Percentiles rank a stretch among this genome's conserved stretches.
Evolutionary conservation across 2,797 vertebrate species (phyloP).

Genomic region (Erpetoichthys calabaricus): DNA sequence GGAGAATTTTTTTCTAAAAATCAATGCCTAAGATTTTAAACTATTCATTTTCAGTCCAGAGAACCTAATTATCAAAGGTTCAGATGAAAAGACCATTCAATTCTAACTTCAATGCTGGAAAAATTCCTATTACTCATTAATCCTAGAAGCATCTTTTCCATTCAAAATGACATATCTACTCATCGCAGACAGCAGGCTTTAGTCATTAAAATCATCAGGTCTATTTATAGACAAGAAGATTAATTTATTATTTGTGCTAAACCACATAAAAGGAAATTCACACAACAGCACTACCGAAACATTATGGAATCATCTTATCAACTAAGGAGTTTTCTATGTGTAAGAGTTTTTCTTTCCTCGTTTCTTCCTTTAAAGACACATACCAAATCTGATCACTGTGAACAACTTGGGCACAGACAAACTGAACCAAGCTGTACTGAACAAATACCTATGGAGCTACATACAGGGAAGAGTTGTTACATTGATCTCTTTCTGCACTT

Average conservation of each 20-base stretch:
- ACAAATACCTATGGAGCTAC: no score
- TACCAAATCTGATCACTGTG: no score
- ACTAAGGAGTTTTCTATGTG: no score
- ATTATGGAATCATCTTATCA: slow-evolving; percentile 30
- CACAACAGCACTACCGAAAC: slow-evolving; percentile 69
- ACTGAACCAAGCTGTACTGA: no score
- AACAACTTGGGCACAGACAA: no score
- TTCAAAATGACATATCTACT: slow-evolving; percentile 38
- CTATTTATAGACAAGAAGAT: slow-evolving; percentile 48
- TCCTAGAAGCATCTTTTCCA: slow-evolving; percentile 50
- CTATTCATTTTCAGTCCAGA: slow-evolving; percentile 11
- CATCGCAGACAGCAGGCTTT: slow-evolving; percentile 34
- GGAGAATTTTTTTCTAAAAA: slow-evolving; percentile 36
- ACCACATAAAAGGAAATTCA: slow-evolving; percentile 28
- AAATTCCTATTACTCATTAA: slow-evolving; percentile 44
- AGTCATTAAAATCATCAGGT: slow-evolving; percentile 56
- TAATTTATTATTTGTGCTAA: slow-evolving; percentile 43
- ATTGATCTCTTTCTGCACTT: no score
- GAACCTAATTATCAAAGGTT: slow-evolving; percentile 43
- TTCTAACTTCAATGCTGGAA: slow-evolving; percentile 35
- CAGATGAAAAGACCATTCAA: slow-evolving; percentile 56
- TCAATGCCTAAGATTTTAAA: slow-evolving; percentile 30
- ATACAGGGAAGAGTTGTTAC: no score
- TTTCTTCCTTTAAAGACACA: no score
- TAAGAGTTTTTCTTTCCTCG: no score